phyloP scores from a whole-genome alignment of 37 sponge, comb jelly and placozoan species.

The Oopsacas minuta region DNA sequence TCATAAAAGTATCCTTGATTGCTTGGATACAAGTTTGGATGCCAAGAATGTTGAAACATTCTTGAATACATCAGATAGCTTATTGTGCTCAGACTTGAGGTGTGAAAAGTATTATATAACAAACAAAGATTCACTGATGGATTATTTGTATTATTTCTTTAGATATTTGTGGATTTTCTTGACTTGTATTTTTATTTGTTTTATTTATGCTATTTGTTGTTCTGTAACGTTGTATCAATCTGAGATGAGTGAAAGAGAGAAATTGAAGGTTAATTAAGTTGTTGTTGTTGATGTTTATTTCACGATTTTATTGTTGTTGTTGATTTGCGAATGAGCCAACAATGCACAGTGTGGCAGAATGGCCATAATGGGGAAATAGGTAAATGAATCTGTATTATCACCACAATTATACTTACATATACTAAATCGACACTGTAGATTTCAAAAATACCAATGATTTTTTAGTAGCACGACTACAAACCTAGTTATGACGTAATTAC shows the following conservation, averaged over 20 bases:
- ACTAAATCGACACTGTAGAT: too few species aligned
- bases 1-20: neutral
- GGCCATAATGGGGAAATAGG: too few species aligned
- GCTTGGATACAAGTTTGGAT: slow-evolving; percentile 11
- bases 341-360: too few species aligned
- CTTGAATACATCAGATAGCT: neutral
- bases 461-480: too few species aligned
- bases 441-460: too few species aligned
- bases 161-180: neutral
- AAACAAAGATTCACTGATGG: neutral
- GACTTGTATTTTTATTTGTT: neutral
- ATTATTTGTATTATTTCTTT: neutral
- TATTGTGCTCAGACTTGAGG: neutral
- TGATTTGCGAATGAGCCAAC: too few species aligned
- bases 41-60: slow-evolving; percentile 1
- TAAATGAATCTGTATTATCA: too few species aligned
- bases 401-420: too few species aligned
- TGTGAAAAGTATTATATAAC: neutral
- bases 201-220: neutral
- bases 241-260: neutral
- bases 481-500: too few species aligned
- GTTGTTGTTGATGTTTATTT: neutral
- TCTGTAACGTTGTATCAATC: neutral
- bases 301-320: too few species aligned
- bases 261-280: neutral